A percentile compares a stretch with the other conserved stretches of the same genome.
phyloP scores from a whole-genome alignment of 2,113 vertebrate species.

The Rhea pennata region DNA sequence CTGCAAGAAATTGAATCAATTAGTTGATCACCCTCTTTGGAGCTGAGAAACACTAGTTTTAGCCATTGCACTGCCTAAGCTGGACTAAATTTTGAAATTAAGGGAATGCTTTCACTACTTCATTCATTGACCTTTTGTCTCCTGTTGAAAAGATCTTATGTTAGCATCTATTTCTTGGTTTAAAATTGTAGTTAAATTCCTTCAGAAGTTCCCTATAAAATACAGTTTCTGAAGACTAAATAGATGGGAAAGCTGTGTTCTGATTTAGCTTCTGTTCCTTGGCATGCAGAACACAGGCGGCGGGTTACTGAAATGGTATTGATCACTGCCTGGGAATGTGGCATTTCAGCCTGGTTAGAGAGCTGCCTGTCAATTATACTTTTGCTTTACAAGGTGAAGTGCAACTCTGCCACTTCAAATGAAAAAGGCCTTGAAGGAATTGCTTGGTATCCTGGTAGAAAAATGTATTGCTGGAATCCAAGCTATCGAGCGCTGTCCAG shows the following conservation, averaged over 20 bases:
- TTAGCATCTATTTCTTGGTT: not conserved
- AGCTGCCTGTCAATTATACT: not conserved
- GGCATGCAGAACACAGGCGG: not conserved
- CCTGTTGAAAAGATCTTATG: not conserved
- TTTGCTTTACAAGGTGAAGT: not conserved
- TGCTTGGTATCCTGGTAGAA: not conserved
- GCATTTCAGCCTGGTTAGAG: not conserved
- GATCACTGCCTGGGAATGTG: not conserved
- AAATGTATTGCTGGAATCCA: not conserved
- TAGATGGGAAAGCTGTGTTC: not conserved
- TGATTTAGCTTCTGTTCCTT: not conserved
- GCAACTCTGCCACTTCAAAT: not conserved
- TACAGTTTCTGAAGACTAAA: not conserved
- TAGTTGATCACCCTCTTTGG: not conserved
- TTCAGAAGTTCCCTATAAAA: not conserved
- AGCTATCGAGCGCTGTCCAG: not conserved
- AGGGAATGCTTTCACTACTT: not conserved
- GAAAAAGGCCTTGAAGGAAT: not conserved
- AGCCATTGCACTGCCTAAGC: not conserved
- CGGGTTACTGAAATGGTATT: not conserved
- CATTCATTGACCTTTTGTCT: accelerated
- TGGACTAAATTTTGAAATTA: not conserved
- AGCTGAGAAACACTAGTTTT: not conserved
- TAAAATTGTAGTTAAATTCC: not conserved
- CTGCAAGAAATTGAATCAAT: accelerated